Base-by-base conservation (phyloP, 2,113 vertebrate genomes). In the Saccopteryx bilineata region DNA sequence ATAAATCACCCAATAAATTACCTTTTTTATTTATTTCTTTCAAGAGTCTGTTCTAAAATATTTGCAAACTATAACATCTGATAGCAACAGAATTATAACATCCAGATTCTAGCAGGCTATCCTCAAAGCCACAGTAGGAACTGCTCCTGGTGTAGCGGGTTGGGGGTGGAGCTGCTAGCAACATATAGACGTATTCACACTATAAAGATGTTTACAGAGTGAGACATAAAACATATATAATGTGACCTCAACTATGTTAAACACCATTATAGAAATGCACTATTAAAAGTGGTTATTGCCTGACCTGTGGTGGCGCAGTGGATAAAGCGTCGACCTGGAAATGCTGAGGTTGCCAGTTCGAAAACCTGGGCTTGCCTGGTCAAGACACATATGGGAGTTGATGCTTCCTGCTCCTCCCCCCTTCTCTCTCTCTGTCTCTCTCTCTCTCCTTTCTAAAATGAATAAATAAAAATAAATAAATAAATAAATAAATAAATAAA, bases 171-270 rank as follows among this genome's bases (percentile, higher is more conserved):
- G 39, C 71, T 18, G 31, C 26, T n/a, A 60, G 31, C 52, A n/a
- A 50, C 14, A 28, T 1, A 60, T 24, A 48, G 69, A 48, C 23
- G 58, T 5, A 17, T 4, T 68, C 12, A 24, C 0, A 21, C 14
- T 39, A 1, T 8, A 28, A 9, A 7, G 48, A 60, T 31, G 48
- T 60, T 82, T 79, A 33, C 46, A 5, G 82, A 74, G 60, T 18
- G 5, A 28, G 60, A 78, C 18, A 31, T 6, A 69, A 69, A 65
- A n/a, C n/a, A 9, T 3, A 18, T 23, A 9, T 8, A 69, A 9
- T 1, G 13, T 19, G 31, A 50, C 7, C n/a, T 46, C 52, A 46
- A 7, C 72, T 21, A 11, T 2, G 5, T 11, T 60, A 85, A 92
- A 71, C 68, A 74, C 9, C 10, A 18, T 56, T 17, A 14, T 0